phyloP scores from a whole-genome alignment of 2,797 vertebrate species.

The Neosilurus hyrtlii region DNA sequence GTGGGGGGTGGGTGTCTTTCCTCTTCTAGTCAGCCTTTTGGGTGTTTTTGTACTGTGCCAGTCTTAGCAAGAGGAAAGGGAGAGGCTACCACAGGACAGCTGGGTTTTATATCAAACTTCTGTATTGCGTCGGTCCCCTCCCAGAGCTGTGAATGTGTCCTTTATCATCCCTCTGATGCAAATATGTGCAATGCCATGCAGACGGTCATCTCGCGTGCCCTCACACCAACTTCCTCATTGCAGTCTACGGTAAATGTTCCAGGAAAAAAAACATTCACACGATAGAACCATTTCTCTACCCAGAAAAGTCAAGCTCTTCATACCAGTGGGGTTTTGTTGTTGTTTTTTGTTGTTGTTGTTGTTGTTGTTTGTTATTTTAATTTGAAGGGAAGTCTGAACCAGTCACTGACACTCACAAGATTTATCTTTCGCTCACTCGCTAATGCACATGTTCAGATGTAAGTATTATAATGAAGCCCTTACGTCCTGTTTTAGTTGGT shows the following conservation, averaged over 20 bases:
- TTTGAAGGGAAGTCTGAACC: background rate
- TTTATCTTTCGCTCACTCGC: background rate
- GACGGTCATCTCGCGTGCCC: background rate
- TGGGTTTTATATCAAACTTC: background rate
- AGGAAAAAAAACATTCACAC: background rate
- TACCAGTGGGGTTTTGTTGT: background rate
- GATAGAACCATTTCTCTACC: background rate
- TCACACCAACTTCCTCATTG: constrained; percentile 35
- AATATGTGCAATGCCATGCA: constrained; percentile 23
- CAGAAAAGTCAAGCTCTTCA: background rate
- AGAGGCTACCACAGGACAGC: background rate
- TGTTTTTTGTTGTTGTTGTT: too few relatives aligned
- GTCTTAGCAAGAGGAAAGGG: background rate
- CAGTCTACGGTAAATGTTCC: constrained; percentile 13
- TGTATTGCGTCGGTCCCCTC: background rate
- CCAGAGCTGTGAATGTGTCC: background rate
- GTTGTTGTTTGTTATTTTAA: background rate
- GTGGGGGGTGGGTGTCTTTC: constrained; percentile 3
- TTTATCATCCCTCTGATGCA: constrained; percentile 36
- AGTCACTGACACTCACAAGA: background rate
- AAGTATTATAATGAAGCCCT: background rate
- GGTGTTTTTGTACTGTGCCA: constrained; percentile 23
- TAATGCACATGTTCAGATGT: too few relatives aligned
- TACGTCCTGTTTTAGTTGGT: background rate
- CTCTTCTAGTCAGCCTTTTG: constrained; percentile 17